A percentile compares a stretch with the other conserved stretches of the same genome.
Evolutionary conservation across 2,888 invertebrate genomes (phyloP).

Genomic region (Apamea epomidion): DNA sequence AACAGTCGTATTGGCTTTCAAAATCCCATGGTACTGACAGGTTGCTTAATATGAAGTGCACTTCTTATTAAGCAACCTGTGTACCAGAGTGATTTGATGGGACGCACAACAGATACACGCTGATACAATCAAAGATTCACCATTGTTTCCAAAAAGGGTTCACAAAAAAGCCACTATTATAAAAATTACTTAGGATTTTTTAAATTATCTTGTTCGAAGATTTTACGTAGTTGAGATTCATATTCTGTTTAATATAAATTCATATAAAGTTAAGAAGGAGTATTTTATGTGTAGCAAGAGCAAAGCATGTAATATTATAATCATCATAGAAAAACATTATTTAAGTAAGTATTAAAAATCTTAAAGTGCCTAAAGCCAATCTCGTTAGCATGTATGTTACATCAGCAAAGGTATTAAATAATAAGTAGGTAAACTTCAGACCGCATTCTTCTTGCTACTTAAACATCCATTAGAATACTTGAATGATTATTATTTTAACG

Average conservation of each 20-base stretch:
- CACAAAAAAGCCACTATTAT: not conserved
- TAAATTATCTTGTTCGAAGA: not conserved
- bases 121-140: conserved; percentile 16
- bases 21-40: not conserved
- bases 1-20: not conserved
- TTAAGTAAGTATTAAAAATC: no score
- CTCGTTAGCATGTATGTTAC: conserved; percentile 17
- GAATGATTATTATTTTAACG: conserved; percentile 36
- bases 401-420: conserved; percentile 41
- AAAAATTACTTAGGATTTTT: not conserved
- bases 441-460: conserved; percentile 46
- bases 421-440: conserved; percentile 40
- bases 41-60: conserved; percentile 15
- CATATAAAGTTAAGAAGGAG: no score
- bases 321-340: no score
- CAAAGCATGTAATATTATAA: no score
- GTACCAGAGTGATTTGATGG: not conserved
- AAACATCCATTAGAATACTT: conserved; percentile 37
- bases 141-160: not conserved
- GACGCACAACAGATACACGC: not conserved
- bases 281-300: not conserved
- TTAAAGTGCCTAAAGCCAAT: not conserved
- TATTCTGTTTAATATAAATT: no score
- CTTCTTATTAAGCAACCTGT: no score
- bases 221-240: not conserved